Percentiles rank a stretch among this genome's conserved stretches.
phyloP scores from a whole-genome alignment of 2,888 invertebrate genomes.

The Acronicta psi region DNA sequence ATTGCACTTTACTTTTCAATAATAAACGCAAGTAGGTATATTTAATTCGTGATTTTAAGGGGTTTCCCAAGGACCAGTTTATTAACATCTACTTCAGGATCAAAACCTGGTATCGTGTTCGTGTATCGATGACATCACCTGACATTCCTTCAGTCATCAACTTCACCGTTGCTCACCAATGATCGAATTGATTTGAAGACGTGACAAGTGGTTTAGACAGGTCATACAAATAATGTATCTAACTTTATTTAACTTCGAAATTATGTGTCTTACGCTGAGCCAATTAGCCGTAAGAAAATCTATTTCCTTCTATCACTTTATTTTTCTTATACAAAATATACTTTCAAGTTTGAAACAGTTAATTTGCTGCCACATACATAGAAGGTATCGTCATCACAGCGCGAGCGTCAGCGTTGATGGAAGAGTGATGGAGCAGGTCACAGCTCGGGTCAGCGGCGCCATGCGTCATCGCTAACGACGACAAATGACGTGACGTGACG shows the following conservation, averaged over 20 bases:
- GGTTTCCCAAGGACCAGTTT: too few relatives aligned
- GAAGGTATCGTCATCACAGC: conserved; percentile 48
- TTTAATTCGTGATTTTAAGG: too few relatives aligned
- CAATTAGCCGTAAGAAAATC: conserved; percentile 21
- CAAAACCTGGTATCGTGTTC: too few relatives aligned
- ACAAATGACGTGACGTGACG: conserved; percentile 85
- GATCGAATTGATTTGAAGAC: conserved; percentile 1
- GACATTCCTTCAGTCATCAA: too few relatives aligned
- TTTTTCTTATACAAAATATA: conserved; percentile 29
- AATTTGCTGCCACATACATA: conserved; percentile 22
- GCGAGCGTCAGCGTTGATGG: conserved; percentile 66
- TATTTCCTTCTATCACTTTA: conserved; percentile 15
- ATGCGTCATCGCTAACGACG: conserved; percentile 88
- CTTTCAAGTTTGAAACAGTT: conserved; percentile 25
- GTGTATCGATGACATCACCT: too few relatives aligned
- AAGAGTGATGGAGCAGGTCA: conserved; percentile 86
- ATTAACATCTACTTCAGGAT: too few relatives aligned
- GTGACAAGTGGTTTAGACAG: too few relatives aligned
- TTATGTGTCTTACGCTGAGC: not conserved
- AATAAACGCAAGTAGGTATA: too few relatives aligned
- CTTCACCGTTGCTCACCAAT: too few relatives aligned
- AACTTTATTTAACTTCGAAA: not conserved
- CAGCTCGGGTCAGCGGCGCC: conserved; percentile 80
- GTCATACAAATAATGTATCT: not conserved
- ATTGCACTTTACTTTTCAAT: too few relatives aligned